Percentiles rank a stretch among this genome's conserved stretches.
phyloP scores from a whole-genome alignment of 2,113 vertebrate species.

The Marcusenius ussheri region DNA sequence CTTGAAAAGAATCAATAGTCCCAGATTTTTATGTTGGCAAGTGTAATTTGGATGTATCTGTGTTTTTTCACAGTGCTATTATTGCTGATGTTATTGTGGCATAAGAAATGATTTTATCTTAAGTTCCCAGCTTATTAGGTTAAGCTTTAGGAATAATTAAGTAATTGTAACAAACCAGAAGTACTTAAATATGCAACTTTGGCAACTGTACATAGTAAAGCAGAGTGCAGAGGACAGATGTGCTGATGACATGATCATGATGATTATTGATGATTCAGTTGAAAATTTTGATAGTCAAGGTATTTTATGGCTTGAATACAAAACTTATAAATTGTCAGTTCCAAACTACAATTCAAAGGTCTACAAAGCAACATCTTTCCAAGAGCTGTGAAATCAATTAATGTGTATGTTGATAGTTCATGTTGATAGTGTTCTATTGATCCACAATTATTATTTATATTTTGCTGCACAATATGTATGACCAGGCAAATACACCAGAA shows the following conservation, averaged over 20 bases:
- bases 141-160: neutral
- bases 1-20: neutral
- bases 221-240: neutral
- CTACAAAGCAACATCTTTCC: neutral
- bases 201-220: neutral
- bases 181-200: neutral
- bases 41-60: neutral
- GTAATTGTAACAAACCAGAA: neutral
- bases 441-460: neutral
- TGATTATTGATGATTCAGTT: neutral
- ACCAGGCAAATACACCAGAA: neutral
- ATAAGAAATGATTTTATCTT: neutral
- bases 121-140: neutral
- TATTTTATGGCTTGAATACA: neutral
- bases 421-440: neutral
- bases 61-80: neutral
- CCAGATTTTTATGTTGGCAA: neutral
- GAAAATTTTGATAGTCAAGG: neutral
- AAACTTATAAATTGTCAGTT: neutral
- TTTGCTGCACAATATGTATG: neutral
- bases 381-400: neutral
- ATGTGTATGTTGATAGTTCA: neutral
- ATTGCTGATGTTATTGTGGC: neutral
- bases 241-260: neutral
- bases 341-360: neutral